A percentile compares a stretch with the other conserved stretches of the same genome.
These are phyloP conservation scores for Myiozetetes cayanensis DNA, from an alignment of 2,113 vertebrate genomes.

Conservation along the genomic window DNA sequence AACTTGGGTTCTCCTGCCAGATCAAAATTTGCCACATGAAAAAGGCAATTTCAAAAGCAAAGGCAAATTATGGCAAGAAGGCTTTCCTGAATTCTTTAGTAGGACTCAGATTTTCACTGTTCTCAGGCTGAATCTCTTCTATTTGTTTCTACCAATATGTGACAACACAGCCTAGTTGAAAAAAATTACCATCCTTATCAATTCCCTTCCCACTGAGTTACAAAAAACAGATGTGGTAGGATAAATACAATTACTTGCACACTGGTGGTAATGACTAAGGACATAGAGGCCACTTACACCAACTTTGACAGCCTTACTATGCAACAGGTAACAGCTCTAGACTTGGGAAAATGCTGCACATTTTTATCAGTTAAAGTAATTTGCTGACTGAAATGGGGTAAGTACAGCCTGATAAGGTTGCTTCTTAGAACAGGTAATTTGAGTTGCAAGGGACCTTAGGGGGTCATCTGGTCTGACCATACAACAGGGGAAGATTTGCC, in stretches of 20 bases:
- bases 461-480: not conserved
- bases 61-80: not conserved
- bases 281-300: not conserved
- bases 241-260: not conserved
- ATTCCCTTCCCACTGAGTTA: accelerated
- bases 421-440: not conserved
- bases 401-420: not conserved
- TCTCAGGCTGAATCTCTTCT: not conserved
- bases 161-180: not conserved
- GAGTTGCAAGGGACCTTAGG: not conserved
- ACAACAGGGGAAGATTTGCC: not conserved
- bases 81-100: not conserved
- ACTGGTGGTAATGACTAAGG: not conserved
- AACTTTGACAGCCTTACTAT: not conserved
- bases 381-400: not conserved
- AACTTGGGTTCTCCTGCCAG: not conserved
- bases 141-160: not conserved
- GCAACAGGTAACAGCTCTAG: not conserved
- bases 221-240: not conserved
- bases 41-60: not conserved
- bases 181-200: not conserved
- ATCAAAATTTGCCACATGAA: not conserved
- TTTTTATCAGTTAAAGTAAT: not conserved
- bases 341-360: not conserved
- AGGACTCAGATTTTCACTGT: not conserved